These are phyloP conservation scores for Panthera uncia DNA, from an alignment of 2,113 vertebrate species.

Conservation along the genomic window DNA sequence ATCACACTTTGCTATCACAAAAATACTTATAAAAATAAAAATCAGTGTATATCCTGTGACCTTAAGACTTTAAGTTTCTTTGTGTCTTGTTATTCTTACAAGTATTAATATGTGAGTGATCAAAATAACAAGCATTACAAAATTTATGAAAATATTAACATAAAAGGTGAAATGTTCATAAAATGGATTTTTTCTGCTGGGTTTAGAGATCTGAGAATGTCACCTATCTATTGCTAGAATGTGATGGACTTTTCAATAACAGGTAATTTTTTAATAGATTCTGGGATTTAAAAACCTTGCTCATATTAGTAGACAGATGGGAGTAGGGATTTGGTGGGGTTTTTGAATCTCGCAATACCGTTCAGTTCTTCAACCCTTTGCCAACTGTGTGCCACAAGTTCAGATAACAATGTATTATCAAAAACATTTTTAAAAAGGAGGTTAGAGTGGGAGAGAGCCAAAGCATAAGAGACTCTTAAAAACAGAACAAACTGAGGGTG, in stretches of 20 bases:
- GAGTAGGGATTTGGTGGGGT: background rate
- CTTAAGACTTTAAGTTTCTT: background rate
- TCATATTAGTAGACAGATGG: conserved; percentile 20
- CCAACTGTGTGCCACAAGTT: background rate
- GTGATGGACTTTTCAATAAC: background rate
- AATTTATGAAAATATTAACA: background rate
- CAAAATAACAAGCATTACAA: background rate
- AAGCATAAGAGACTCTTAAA: no score
- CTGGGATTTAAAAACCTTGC: background rate
- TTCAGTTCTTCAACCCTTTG: conserved; percentile 21
- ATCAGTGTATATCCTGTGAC: background rate
- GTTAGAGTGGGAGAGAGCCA: no score
- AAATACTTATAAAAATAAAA: background rate
- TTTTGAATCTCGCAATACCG: background rate
- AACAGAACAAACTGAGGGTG: no score
- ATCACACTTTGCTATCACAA: background rate
- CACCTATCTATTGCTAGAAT: background rate
- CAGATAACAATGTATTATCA: background rate
- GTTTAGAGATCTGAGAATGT: background rate
- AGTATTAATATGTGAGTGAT: background rate
- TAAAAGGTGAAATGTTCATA: background rate
- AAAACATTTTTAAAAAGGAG: background rate
- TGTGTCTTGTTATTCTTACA: background rate
- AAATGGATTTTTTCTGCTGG: background rate
- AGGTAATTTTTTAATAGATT: background rate